These are phyloP conservation scores for Amblyopsis hoosieri DNA, from an alignment of 2,797 vertebrate genomes.

Conservation along the genomic window DNA sequence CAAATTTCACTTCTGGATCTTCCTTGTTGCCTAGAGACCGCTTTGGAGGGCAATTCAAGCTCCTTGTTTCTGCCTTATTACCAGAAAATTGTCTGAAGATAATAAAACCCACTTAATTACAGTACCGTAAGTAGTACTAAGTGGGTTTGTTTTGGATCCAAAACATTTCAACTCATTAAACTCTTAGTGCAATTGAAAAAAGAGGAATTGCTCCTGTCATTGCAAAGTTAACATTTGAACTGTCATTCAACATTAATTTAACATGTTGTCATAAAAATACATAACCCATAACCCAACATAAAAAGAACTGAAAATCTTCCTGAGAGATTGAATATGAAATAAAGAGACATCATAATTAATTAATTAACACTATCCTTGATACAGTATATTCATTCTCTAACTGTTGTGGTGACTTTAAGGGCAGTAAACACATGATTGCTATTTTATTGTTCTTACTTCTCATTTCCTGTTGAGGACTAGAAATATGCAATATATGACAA, in stretches of 20 bases:
- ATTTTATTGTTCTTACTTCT: not conserved
- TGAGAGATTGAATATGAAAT: too few relatives aligned
- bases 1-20: constrained; percentile 19
- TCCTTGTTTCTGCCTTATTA: constrained; percentile 15
- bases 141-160: too few relatives aligned
- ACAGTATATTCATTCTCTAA: not conserved
- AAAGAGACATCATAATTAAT: too few relatives aligned
- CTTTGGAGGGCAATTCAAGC: constrained; percentile 31
- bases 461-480: not conserved
- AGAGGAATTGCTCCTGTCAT: too few relatives aligned
- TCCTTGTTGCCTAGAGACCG: constrained; percentile 53
- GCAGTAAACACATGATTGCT: not conserved
- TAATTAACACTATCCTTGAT: too few relatives aligned
- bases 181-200: too few relatives aligned
- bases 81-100: not conserved
- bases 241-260: too few relatives aligned
- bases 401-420: not conserved
- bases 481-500: not conserved
- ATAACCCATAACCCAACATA: too few relatives aligned
- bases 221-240: too few relatives aligned
- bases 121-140: too few relatives aligned
- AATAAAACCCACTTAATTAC: not conserved
- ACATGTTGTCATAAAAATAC: not conserved
- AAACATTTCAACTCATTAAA: too few relatives aligned
- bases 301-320: too few relatives aligned